Base-by-base conservation (phyloP, 2,113 vertebrate species). In the Toxotes jaculatrix region DNA sequence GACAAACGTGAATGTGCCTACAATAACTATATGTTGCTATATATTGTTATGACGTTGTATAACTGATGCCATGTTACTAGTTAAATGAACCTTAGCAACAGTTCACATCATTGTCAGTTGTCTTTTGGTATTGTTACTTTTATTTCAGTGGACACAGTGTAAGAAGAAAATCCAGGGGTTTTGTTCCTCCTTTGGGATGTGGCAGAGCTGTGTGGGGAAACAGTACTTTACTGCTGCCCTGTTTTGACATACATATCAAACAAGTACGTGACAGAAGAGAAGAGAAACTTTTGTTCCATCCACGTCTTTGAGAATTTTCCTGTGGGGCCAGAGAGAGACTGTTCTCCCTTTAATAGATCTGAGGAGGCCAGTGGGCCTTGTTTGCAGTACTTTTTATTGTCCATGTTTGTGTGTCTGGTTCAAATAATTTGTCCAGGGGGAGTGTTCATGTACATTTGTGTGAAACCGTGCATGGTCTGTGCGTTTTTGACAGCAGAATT, bases 401-500 rank as follows among this genome's bases (percentile, higher is more conserved):
- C 40, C 6, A 8, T 42, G 27, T 82, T 47, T 83, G 55, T 53
- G 1, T 34, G 13, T 57, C 32, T 86, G 61, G 55, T 68, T 84
- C 6, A 11, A 36, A 36, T 56, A 5, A 71, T 51, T 62, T 57
- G 27, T 45, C 11, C 36, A 31, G 38, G n/a, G 72, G 57, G 66
- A 21, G 3, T 42, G 2, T 47, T 13, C 13, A n/a, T 45, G 56
- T 65, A 6, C 62, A 59, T 53, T 19, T 56, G 61, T 66, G 13
- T 42, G 23, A 13, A 21, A 8, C 19, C 13, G 14, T 19, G 36
- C 32, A n/a, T 0, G 7, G 6, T 43, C 40, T 53, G 1, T 72
- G 45, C 47, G 49, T 83, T 62, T 78, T 69, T 64, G 12, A 19
- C 34, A 64, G 49, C 47, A 57, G 62, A 76, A 34, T 80, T 76